Conservation (phyloP, 2,113 vertebrate genomes). For the Stictonetta naevosa region DNA sequence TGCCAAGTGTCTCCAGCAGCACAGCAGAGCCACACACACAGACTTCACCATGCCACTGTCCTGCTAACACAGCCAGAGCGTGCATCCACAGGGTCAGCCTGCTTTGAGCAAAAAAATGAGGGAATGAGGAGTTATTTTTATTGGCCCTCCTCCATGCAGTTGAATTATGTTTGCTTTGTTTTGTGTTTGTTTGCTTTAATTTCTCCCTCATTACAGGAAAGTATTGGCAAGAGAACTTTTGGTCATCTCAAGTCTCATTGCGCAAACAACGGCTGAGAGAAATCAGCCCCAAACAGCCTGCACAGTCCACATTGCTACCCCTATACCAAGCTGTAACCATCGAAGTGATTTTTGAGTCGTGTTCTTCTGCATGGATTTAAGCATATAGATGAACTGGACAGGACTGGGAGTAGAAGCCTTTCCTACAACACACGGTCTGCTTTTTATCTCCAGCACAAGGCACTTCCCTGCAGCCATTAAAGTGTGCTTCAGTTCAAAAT, state of each 20-base stretch:
- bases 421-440: not conserved
- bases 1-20: not conserved
- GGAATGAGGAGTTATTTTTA: not conserved
- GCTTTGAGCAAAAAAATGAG: not conserved
- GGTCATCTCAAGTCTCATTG: not conserved
- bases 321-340: not conserved
- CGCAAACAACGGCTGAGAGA: not conserved
- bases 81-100: not conserved
- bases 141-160: not conserved
- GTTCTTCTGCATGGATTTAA: not conserved
- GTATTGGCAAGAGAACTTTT: not conserved
- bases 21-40: not conserved
- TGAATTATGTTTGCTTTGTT: not conserved
- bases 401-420: not conserved
- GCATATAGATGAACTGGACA: not conserved
- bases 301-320: not conserved
- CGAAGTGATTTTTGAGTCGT: not conserved
- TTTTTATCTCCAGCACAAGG: not conserved
- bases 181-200: conserved; percentile 48
- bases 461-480: not conserved
- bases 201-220: conserved; percentile 42
- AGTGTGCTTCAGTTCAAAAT: not conserved
- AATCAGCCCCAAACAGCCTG: not conserved
- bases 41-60: rapidly evolving
- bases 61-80: not conserved